Evolutionary conservation across 2,888 invertebrate species (phyloP), one percentile per base, ranked within the genome.

Genomic region (Ophioninae sp.): DNA sequence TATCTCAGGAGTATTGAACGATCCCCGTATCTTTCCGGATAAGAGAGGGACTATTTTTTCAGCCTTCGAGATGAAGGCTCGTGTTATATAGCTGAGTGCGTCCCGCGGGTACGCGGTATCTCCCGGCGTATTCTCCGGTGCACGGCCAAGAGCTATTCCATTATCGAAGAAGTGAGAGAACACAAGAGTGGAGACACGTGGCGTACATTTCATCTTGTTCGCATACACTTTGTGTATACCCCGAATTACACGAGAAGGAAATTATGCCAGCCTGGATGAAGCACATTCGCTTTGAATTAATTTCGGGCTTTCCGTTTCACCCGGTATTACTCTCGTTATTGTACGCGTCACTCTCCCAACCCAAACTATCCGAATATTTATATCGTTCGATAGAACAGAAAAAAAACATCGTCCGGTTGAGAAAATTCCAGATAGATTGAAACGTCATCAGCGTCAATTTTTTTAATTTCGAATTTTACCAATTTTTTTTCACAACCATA

Each of bases 141-240:
- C 65, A 22, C 20, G 20, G 44, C 59, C 67, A 22, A 72, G 77
- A 81, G 77, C 73, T 77, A 77, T 81, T 77, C 77, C 76, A 77
- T 81, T 81, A 77, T 81, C 81, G 81, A 71, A 67, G 77, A 10
- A 72, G 23, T 23, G 63, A 69, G 37, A 61, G 59, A 67, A 30
- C 30, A 3, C 30, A 59, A 58, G 59, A 67, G 8, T 13, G 30
- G 17, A 61, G 63, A 71, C 56, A 39, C 69, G 51, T 65, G 63
- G 64, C 71, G 72, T 79, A 79, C 68, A 76, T 81, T 65, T 75
- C 41, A n/a, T 61, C 22, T 75, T 56, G 23, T 13, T 13, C 69
- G 10, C 61, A 37, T 44, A 68, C 74, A 68, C 69, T 39, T 20
- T 23, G n/a, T 23, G n/a, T 64, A 44, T 44, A n/a, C 67, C 61